Conservation (phyloP, 2,113 vertebrate genomes). For the Dicerorhinus sumatrensis region DNA sequence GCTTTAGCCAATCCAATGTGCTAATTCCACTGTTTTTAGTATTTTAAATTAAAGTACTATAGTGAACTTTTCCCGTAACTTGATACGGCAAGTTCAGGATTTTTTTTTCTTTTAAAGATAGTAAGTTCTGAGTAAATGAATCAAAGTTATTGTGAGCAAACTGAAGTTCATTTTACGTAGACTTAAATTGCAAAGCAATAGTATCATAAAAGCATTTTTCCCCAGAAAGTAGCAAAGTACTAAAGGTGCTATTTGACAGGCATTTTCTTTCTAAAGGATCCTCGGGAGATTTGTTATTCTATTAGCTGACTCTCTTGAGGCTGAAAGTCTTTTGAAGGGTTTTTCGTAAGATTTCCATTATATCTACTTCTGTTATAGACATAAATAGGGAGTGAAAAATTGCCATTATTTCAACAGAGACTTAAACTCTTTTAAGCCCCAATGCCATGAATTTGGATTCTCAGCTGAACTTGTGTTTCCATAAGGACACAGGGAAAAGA, state of each 20-base stretch:
- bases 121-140: constrained; percentile 35
- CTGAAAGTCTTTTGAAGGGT: constrained; percentile 45
- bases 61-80: constrained; percentile 57
- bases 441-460: constrained; percentile 40
- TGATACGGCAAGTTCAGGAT: background rate
- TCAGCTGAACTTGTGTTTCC: constrained; percentile 52
- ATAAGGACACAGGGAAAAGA: background rate
- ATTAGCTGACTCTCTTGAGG: constrained; percentile 60
- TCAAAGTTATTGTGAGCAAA: constrained; percentile 45
- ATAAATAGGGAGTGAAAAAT: constrained; percentile 49
- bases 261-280: constrained; percentile 57
- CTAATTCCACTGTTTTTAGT: constrained; percentile 67
- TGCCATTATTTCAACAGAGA: constrained; percentile 35
- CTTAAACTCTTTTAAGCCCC: constrained; percentile 48
- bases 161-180: constrained; percentile 37
- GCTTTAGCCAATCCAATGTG: constrained; percentile 52
- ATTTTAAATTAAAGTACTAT: constrained; percentile 51
- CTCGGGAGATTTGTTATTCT: constrained; percentile 60
- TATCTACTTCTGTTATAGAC: constrained; percentile 39
- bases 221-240: constrained; percentile 30
- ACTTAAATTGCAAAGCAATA: constrained; percentile 54
- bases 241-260: constrained; percentile 44
- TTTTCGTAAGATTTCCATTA: constrained; percentile 61
- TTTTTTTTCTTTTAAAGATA: constrained; percentile 13
- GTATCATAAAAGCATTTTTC: constrained; percentile 20